Evolutionary conservation across 2,113 vertebrate genomes (phyloP), one percentile per base, ranked within the genome.

Genomic region (Poeciliopsis occidentalis): DNA sequence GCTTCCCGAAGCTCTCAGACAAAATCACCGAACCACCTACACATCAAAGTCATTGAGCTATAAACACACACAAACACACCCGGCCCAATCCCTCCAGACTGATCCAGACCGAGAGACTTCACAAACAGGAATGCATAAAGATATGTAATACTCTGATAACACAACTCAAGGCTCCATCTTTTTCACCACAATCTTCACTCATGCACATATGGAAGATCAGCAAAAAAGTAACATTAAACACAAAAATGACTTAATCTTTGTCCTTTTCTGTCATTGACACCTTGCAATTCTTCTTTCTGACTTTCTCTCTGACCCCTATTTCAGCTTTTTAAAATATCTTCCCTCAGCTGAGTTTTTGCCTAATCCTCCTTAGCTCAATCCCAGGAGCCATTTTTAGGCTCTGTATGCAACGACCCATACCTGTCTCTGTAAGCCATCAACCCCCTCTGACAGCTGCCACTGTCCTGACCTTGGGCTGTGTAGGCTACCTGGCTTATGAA

Each of bases 391-490:
- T 69, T 11, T 73, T 74, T 60, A 24, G 60, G 61, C 19, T 51
- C 41, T 22, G 22, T 57, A n/a, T 10, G 51, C 17, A 24, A n/a
- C 8, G 67, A 32, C 64, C 32, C 78, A 80, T 81, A 75, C 75
- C 79, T 75, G 79, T 60, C 82, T 76, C 54, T 64, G 72, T 70
- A 15, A 76, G 73, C 77, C 81, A 76, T 90, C 86, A 86, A 86
- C 51, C 81, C 78, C 78, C 75, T 63, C 71, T 80, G 92, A 91
- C 89, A 90, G 85, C 83, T 80, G 92, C 77, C 84, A 87, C 80
- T 57, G 86, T 85, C 82, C 80, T 86, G 91, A 93, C 92, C 91
- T 89, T 91, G 84, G 84, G 60, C 78, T 60, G 65, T 79, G 81
- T 37, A 79, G 84, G 83, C 82, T 81, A 63, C 79, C 69, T 64